These are phyloP conservation scores for Sepioteuthis lessoniana DNA, from an alignment of 2,888 invertebrate genomes.

Conservation along the genomic window DNA sequence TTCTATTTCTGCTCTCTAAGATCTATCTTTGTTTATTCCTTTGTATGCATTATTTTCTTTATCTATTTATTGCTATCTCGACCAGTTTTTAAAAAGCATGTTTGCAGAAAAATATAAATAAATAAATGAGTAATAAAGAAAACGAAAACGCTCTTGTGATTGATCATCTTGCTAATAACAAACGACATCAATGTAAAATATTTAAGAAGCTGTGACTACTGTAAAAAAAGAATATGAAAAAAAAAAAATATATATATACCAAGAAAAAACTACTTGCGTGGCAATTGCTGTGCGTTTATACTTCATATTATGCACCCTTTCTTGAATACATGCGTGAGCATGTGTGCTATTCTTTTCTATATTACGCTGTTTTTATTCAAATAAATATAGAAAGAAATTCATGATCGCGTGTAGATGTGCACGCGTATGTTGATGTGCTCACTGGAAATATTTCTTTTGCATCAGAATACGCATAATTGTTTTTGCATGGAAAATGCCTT, in stretches of 20 bases:
- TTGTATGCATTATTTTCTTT: background rate
- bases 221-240: background rate
- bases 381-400: background rate
- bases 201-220: background rate
- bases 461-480: background rate
- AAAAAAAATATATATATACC: background rate
- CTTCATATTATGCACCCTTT: background rate
- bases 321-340: background rate
- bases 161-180: constrained; percentile 23
- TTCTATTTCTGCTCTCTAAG: background rate
- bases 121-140: background rate
- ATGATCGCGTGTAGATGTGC: background rate
- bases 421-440: background rate
- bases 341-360: background rate
- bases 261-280: background rate
- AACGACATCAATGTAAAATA: constrained; percentile 12
- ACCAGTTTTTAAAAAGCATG: background rate
- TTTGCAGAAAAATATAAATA: background rate
- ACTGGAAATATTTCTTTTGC: background rate
- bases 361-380: background rate
- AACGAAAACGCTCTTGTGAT: background rate
- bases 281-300: background rate
- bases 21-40: background rate
- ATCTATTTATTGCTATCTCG: background rate
- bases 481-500: background rate